A percentile compares a stretch with the other conserved stretches of the same genome.
Evolutionary conservation across 2,797 vertebrate genomes (phyloP).

Genomic region (Xiphophorus birchmanni): DNA sequence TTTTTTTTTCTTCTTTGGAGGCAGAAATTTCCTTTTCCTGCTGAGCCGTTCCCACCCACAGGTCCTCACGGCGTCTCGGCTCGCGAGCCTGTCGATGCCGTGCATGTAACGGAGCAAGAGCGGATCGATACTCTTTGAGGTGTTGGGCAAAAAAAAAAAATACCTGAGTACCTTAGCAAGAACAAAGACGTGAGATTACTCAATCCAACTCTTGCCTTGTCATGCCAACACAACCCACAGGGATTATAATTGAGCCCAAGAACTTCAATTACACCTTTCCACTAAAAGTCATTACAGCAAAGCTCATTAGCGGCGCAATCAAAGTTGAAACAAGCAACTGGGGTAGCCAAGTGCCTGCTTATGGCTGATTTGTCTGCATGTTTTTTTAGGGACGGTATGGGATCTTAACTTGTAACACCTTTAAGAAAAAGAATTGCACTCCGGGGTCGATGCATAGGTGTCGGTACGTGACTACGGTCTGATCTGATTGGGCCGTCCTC

Average conservation of each 20-base stretch:
- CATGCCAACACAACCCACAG: slow-evolving; percentile 14
- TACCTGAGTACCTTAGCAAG: slow-evolving; percentile 19
- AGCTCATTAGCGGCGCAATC: slow-evolving; percentile 59
- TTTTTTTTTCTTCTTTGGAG: slow-evolving; percentile 6
- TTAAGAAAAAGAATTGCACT: slow-evolving; percentile 22
- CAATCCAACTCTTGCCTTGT: slow-evolving; percentile 21
- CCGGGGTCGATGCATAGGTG: slow-evolving; percentile 56
- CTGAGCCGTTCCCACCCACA: slow-evolving; percentile 28
- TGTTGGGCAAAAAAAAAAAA: background rate
- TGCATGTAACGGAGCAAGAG: slow-evolving; percentile 37
- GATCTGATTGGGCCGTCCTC: slow-evolving; percentile 70
- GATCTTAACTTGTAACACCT: slow-evolving; percentile 47
- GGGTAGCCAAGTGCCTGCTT: slow-evolving; percentile 38
- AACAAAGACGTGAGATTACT: slow-evolving; percentile 40
- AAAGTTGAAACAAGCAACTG: slow-evolving; percentile 20
- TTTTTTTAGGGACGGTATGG: slow-evolving; percentile 16
- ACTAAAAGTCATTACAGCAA: slow-evolving; percentile 48
- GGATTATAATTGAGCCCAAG: slow-evolving; percentile 28
- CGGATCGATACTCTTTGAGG: slow-evolving; percentile 45
- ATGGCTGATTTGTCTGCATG: slow-evolving; percentile 41
- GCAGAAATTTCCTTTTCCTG: slow-evolving; percentile 38
- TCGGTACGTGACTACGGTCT: slow-evolving; percentile 40
- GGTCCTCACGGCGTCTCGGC: slow-evolving; percentile 27
- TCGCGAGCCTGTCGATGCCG: slow-evolving; percentile 46
- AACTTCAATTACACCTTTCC: slow-evolving; percentile 46